Conservation (phyloP, 2,888 invertebrate species). For the Gisinianus flammeolus region DNA sequence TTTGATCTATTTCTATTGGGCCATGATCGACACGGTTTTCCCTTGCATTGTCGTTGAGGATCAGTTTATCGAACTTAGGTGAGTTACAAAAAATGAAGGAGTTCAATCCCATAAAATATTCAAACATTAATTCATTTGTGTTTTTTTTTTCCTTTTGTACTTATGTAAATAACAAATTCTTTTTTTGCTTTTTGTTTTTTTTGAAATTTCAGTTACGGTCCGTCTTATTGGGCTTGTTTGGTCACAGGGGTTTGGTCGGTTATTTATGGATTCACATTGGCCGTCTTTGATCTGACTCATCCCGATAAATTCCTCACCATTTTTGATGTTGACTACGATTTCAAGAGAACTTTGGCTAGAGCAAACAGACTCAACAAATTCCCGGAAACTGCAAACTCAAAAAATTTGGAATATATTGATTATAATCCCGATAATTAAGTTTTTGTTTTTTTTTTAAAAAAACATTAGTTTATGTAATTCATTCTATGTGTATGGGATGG, state of each 20-base stretch:
- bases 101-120: no score
- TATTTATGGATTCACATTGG: slow-evolving; percentile 53
- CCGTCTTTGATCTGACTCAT: slow-evolving; percentile 54
- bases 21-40: slow-evolving; percentile 43
- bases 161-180: neutral
- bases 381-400: neutral
- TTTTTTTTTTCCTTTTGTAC: neutral
- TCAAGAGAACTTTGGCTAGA: slow-evolving; percentile 54
- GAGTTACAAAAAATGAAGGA: no score
- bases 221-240: slow-evolving; percentile 55
- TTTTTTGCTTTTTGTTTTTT: slow-evolving; percentile 5
- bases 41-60: slow-evolving; percentile 56
- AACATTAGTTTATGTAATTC: no score
- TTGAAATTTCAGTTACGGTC: slow-evolving; percentile 49
- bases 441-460: no score
- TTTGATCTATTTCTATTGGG: slow-evolving; percentile 57
- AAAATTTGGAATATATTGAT: neutral
- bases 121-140: neutral
- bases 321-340: slow-evolving; percentile 57
- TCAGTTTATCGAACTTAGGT: slow-evolving; percentile 52
- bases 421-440: neutral
- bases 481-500: no score
- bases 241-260: slow-evolving; percentile 53
- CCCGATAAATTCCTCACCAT: slow-evolving; percentile 57
- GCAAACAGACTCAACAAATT: slow-evolving; percentile 49